Evolutionary conservation across 2,113 vertebrate genomes (phyloP).

Genomic region (Myiozetetes cayanensis): DNA sequence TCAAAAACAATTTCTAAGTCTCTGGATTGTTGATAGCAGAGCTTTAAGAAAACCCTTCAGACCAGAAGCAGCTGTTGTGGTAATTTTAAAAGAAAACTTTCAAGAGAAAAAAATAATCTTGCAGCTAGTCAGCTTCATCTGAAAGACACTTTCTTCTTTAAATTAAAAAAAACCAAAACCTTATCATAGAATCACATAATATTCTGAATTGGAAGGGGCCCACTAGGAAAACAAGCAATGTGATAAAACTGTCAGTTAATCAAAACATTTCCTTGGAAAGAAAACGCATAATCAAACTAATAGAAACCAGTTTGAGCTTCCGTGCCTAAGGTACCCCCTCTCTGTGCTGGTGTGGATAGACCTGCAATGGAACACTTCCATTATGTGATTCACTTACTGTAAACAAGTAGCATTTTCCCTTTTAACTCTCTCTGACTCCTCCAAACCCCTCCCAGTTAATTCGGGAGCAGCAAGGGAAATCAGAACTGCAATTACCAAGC

Average conservation of each 20-base stretch:
- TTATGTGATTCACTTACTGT: neutral
- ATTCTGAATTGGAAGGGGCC: neutral
- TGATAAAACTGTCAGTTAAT: neutral
- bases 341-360: neutral
- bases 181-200: neutral
- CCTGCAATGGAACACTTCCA: neutral
- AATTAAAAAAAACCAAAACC: neutral
- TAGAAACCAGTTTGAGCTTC: neutral
- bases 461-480: conserved; percentile 28
- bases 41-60: neutral
- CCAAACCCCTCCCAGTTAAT: conserved; percentile 55
- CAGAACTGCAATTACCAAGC: conserved; percentile 43
- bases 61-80: neutral
- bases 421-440: conserved; percentile 53
- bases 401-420: conserved; percentile 56
- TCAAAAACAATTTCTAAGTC: neutral
- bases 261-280: neutral
- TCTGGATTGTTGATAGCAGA: neutral
- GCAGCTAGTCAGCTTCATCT: neutral
- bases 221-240: neutral
- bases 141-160: neutral
- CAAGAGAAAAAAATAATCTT: neutral
- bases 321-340: neutral
- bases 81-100: neutral
- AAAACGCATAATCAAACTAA: neutral